phyloP scores from a whole-genome alignment of 1,140 invertebrate genomes.

The Chymomyza costata region DNA sequence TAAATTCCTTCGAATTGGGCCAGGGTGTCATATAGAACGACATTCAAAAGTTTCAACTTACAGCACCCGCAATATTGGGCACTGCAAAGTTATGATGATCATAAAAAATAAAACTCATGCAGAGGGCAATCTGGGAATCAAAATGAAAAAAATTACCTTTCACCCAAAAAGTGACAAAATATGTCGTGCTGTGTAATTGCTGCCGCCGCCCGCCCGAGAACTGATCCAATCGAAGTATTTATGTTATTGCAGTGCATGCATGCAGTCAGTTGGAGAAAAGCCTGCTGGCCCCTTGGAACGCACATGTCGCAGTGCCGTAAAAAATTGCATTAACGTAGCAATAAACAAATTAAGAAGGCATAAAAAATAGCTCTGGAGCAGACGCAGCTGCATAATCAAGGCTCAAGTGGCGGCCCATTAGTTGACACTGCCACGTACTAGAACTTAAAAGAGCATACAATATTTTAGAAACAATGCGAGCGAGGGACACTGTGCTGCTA shows the following conservation, averaged over 20 bases:
- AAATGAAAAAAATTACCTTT: conserved; percentile 61
- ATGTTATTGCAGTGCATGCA: conserved; percentile 61
- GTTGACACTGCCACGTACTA: conserved; percentile 43
- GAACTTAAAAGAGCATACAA: conserved; percentile 41
- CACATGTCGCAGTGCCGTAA: conserved; percentile 28
- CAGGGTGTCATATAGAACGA: neutral
- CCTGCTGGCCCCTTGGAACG: conserved; percentile 6
- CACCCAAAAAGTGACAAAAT: conserved; percentile 63
- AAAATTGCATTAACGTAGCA: conserved; percentile 67
- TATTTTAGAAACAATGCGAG: conserved; percentile 67
- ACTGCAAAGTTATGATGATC: neutral
- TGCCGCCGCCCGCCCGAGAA: conserved; percentile 44
- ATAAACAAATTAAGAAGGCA: conserved; percentile 63
- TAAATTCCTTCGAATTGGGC: neutral
- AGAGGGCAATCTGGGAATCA: neutral
- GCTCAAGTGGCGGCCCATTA: conserved; percentile 68
- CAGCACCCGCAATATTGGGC: neutral
- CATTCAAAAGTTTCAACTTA: neutral
- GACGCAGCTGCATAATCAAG: conserved; percentile 47
- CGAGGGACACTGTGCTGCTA: conserved; percentile 28
- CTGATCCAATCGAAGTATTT: conserved; percentile 56
- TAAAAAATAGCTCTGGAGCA: conserved; percentile 5
- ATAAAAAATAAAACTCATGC: neutral
- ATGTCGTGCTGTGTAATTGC: conserved; percentile 67
- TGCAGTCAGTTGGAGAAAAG: too few relatives aligned